Conservation (phyloP, 2,113 vertebrate species). For the Cathartes aura region DNA sequence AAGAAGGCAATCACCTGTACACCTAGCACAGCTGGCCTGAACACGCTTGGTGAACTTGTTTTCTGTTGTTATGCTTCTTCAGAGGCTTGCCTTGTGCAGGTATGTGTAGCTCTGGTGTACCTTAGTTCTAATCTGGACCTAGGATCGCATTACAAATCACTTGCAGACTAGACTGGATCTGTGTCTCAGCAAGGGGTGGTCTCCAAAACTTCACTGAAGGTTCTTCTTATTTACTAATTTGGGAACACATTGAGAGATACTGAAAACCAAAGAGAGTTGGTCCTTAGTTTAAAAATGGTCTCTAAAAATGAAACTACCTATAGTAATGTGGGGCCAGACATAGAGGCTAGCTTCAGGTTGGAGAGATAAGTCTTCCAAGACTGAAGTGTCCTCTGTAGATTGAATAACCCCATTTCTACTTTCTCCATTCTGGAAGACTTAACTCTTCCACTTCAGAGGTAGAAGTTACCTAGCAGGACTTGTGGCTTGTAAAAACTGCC, state of each 20-base stretch:
- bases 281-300: neutral
- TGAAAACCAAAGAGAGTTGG: neutral
- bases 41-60: neutral
- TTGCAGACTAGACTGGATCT: neutral
- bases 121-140: neutral
- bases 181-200: neutral
- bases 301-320: neutral
- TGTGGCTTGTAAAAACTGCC: neutral
- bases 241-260: neutral
- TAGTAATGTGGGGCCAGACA: neutral
- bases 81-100: neutral
- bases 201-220: neutral
- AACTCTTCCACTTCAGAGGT: neutral
- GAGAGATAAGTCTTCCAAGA: neutral
- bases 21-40: neutral
- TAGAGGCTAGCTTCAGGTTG: neutral
- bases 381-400: neutral
- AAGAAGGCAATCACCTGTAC: neutral
- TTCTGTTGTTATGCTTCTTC: neutral
- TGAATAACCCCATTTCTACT: neutral
- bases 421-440: neutral
- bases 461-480: neutral
- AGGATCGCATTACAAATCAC: rapidly evolving
- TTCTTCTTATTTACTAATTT: neutral
- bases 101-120: neutral